Evolutionary conservation across 2,888 invertebrate species (phyloP).

Genomic region (Prosopocoilus inquinatus): DNA sequence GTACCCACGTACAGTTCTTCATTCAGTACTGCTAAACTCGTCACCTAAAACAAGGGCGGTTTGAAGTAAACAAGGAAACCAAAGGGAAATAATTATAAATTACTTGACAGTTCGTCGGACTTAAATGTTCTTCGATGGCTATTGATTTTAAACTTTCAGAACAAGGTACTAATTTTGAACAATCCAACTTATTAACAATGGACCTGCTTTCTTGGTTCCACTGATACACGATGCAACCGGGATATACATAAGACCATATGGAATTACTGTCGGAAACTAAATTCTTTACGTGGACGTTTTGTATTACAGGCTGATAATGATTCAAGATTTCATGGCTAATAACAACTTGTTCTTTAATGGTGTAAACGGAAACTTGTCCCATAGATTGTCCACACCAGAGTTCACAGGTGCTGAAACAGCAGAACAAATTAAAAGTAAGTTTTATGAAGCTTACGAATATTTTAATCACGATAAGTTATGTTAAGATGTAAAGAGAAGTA

Average conservation of each 20-base stretch:
- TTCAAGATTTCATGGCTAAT: conserved; percentile 69
- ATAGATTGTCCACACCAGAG: conserved; percentile 87
- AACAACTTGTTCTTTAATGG: conserved; percentile 68
- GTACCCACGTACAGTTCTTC: conserved; percentile 86
- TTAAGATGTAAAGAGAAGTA: no score
- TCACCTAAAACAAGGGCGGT: conserved; percentile 57
- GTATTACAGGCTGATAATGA: conserved; percentile 60
- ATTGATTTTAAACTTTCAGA: conserved; percentile 90
- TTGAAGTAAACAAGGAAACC: neutral
- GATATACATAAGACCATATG: conserved; percentile 81
- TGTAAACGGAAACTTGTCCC: conserved; percentile 77
- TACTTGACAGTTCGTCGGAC: conserved; percentile 74
- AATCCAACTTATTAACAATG: conserved; percentile 79
- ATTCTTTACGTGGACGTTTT: conserved; percentile 68
- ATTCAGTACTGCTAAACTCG: conserved; percentile 65
- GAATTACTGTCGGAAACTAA: conserved; percentile 62
- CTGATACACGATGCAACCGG: conserved; percentile 85
- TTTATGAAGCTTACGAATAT: no score
- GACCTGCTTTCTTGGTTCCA: conserved; percentile 72
- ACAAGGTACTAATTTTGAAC: conserved; percentile 88
- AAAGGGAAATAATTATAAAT: conserved; percentile 17
- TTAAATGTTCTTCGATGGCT: conserved; percentile 82
- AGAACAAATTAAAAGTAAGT: no score
- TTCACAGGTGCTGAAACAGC: conserved; percentile 58
- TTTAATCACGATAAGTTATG: no score